Conservation (phyloP, 2,113 vertebrate species). For the Pholis gunnellus region DNA sequence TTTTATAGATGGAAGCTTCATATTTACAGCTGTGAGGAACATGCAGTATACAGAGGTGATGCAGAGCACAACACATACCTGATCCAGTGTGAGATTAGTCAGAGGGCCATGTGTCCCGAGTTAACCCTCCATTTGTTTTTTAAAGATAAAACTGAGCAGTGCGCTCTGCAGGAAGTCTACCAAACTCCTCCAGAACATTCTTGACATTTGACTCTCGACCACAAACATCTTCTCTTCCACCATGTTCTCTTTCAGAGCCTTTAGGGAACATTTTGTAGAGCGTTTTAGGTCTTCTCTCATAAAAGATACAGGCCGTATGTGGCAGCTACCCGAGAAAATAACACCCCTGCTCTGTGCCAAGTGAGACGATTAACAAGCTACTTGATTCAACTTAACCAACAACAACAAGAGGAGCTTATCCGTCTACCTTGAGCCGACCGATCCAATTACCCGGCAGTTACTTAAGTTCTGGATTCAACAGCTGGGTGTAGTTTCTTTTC, state of each 20-base stretch:
- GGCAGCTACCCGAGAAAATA: background rate
- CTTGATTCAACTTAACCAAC: constrained; percentile 21
- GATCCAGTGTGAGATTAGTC: background rate
- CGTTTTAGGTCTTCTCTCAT: background rate
- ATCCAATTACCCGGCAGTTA: constrained; percentile 42
- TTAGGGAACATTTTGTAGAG: background rate
- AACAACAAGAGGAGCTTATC: constrained; percentile 29
- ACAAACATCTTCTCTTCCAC: constrained; percentile 25
- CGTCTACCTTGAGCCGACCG: background rate
- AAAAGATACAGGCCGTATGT: background rate
- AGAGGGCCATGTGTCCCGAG: background rate
- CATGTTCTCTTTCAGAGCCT: background rate
- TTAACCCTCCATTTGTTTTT: background rate
- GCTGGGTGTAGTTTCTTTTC: background rate
- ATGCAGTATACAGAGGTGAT: background rate
- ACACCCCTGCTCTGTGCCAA: background rate
- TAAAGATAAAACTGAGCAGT: background rate
- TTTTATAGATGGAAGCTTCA: background rate
- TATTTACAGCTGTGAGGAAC: background rate
- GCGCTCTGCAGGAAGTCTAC: constrained; percentile 29
- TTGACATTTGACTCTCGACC: constrained; percentile 46
- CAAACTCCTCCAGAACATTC: constrained; percentile 59
- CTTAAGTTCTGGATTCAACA: constrained; percentile 33
- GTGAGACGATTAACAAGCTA: constrained; percentile 11
- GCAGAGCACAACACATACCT: background rate